These are phyloP conservation scores for Dasysyrphus albostriatus DNA, from an alignment of 2,888 invertebrate species.

Conservation along the genomic window DNA sequence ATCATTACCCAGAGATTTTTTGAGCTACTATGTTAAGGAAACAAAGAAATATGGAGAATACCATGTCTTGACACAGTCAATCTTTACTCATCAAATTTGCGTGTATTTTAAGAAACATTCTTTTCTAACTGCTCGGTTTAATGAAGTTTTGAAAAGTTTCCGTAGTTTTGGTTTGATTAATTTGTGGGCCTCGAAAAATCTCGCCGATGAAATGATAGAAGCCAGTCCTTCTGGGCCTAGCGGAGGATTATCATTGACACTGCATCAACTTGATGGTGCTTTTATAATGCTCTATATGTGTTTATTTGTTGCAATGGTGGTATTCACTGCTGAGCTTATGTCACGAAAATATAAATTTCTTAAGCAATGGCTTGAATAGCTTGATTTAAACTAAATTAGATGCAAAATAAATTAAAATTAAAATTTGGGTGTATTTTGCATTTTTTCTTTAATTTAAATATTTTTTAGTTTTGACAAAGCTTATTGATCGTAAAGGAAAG, in stretches of 20 bases:
- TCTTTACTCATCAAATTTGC: slow-evolving; percentile 74
- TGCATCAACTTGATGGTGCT: slow-evolving; percentile 49
- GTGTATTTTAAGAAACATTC: slow-evolving; percentile 76
- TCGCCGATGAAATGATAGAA: slow-evolving; percentile 3
- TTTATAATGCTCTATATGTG: slow-evolving; percentile 28
- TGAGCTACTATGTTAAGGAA: slow-evolving; percentile 54
- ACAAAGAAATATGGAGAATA: slow-evolving; percentile 68
- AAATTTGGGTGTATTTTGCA: too few species aligned
- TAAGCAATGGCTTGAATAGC: neutral
- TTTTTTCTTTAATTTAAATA: too few species aligned
- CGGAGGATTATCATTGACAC: slow-evolving; percentile 5
- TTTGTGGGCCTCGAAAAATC: slow-evolving; percentile 58
- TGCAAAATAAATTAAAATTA: too few species aligned
- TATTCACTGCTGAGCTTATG: slow-evolving; percentile 3
- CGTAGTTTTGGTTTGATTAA: slow-evolving; percentile 72
- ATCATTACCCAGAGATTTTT: slow-evolving; percentile 67
- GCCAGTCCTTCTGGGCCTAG: neutral
- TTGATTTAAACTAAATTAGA: neutral
- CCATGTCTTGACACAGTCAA: slow-evolving; percentile 64
- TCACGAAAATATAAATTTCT: slow-evolving; percentile 1
- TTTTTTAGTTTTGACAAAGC: too few species aligned
- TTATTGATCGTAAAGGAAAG: too few species aligned
- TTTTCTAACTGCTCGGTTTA: slow-evolving; percentile 53
- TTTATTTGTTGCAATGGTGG: neutral
- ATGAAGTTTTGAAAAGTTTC: slow-evolving; percentile 62